Percentiles rank a stretch among this genome's conserved stretches.
Evolutionary conservation across 2,888 invertebrate genomes (phyloP).

Genomic region (Drosophila rellima): DNA sequence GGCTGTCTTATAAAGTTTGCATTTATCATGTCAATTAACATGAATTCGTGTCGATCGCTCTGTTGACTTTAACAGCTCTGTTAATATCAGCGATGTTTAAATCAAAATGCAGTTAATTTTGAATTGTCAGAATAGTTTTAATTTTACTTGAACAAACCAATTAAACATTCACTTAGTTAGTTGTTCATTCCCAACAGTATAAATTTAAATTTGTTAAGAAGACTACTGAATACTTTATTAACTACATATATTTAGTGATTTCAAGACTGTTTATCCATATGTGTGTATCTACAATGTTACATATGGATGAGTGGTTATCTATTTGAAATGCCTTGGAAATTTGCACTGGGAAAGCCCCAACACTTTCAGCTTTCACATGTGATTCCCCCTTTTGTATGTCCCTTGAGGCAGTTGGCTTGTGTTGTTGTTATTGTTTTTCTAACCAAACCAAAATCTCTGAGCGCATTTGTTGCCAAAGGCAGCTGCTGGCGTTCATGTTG

Average conservation of each 20-base stretch:
- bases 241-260: slow-evolving; percentile 7
- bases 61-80: background rate
- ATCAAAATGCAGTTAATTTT: background rate
- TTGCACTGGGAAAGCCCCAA: slow-evolving; percentile 15
- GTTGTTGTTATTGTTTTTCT: slow-evolving; percentile 56
- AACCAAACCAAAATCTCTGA: slow-evolving; percentile 62
- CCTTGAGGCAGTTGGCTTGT: slow-evolving; percentile 46
- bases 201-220: background rate
- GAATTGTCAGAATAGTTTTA: background rate
- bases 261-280: slow-evolving; percentile 3
- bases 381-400: slow-evolving; percentile 26
- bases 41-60: background rate
- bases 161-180: too few species aligned
- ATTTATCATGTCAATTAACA: background rate
- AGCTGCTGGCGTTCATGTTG: slow-evolving; percentile 35
- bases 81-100: background rate
- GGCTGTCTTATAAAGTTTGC: too few species aligned
- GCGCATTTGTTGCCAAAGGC: slow-evolving; percentile 63
- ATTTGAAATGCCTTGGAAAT: slow-evolving; percentile 38
- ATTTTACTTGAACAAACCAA: background rate
- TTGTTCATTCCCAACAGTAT: background rate
- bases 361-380: slow-evolving; percentile 13
- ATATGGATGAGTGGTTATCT: slow-evolving; percentile 20
- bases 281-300: slow-evolving; percentile 7
- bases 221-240: slow-evolving; percentile 10